A percentile compares a stretch with the other conserved stretches of the same genome.
phyloP scores from a whole-genome alignment of 2,888 invertebrate genomes.

The Helobdella robusta region DNA sequence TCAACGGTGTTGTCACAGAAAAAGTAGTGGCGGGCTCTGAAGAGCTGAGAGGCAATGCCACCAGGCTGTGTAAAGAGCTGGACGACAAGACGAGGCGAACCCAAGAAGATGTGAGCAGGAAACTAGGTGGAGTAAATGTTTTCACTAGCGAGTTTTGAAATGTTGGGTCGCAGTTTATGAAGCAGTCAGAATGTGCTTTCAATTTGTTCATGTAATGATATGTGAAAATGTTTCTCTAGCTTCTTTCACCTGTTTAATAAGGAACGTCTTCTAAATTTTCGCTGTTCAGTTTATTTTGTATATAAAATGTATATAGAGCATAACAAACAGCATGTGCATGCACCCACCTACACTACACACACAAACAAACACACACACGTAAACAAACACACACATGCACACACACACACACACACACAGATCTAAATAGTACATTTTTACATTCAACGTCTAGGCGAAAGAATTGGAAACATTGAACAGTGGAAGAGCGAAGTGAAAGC shows the following conservation, averaged over 20 bases:
- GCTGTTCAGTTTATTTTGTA: too few species aligned
- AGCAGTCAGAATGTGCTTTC: not conserved
- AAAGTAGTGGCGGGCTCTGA: slow-evolving; percentile 64
- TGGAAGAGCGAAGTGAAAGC: slow-evolving; percentile 73
- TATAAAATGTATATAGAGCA: too few species aligned
- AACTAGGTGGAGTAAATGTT: slow-evolving; percentile 67
- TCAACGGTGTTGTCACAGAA: slow-evolving; percentile 73
- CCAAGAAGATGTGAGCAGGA: slow-evolving; percentile 68
- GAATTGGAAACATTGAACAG: slow-evolving; percentile 81
- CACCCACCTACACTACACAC: too few species aligned
- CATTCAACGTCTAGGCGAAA: slow-evolving; percentile 66
- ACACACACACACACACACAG: too few species aligned
- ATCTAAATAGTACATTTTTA: too few species aligned
- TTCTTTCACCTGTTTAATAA: too few species aligned
- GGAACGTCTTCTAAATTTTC: too few species aligned
- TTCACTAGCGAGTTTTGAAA: too few species aligned
- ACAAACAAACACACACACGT: too few species aligned
- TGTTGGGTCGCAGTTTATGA: too few species aligned
- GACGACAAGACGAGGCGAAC: slow-evolving; percentile 50
- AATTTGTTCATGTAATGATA: not conserved
- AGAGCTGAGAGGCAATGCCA: slow-evolving; percentile 46
- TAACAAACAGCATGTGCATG: too few species aligned
- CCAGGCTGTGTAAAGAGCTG: slow-evolving; percentile 49
- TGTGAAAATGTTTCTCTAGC: slow-evolving; percentile 4
- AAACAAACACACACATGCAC: too few species aligned